These are phyloP conservation scores for Troilus luridus DNA, from an alignment of 2,888 invertebrate species.

Conservation along the genomic window DNA sequence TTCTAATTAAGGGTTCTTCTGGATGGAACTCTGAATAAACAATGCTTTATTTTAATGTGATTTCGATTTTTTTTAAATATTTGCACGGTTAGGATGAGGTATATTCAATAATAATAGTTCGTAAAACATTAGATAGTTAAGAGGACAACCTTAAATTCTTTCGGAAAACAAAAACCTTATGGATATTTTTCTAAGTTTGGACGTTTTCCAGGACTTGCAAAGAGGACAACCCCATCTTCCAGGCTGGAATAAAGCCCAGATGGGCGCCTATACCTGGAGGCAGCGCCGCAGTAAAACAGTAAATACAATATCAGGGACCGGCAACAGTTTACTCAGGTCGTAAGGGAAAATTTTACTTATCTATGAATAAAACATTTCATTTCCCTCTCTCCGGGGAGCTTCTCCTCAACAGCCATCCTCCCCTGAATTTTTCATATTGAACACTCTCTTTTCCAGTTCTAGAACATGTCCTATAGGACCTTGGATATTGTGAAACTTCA, in stretches of 20 bases:
- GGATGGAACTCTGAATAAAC: too few species aligned
- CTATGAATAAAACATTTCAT: constrained; percentile 46
- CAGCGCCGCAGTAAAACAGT: background rate
- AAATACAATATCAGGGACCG: constrained; percentile 22
- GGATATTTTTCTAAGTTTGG: too few species aligned
- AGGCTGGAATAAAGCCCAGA: background rate
- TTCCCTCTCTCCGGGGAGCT: background rate
- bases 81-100: too few species aligned
- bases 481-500: background rate
- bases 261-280: background rate
- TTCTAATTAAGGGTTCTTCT: too few species aligned
- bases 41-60: too few species aligned
- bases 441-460: background rate
- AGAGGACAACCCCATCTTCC: background rate
- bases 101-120: too few species aligned
- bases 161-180: too few species aligned
- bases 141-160: too few species aligned
- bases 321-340: constrained; percentile 36
- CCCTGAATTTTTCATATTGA: constrained; percentile 31
- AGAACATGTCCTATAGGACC: background rate
- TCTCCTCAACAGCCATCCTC: background rate
- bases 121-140: too few species aligned
- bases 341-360: constrained; percentile 36
- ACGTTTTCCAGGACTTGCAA: background rate
- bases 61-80: too few species aligned